A percentile compares a stretch with the other conserved stretches of the same genome.
Evolutionary conservation across 2,797 vertebrate species (phyloP).

Genomic region (Phyllotis vaccarum): DNA sequence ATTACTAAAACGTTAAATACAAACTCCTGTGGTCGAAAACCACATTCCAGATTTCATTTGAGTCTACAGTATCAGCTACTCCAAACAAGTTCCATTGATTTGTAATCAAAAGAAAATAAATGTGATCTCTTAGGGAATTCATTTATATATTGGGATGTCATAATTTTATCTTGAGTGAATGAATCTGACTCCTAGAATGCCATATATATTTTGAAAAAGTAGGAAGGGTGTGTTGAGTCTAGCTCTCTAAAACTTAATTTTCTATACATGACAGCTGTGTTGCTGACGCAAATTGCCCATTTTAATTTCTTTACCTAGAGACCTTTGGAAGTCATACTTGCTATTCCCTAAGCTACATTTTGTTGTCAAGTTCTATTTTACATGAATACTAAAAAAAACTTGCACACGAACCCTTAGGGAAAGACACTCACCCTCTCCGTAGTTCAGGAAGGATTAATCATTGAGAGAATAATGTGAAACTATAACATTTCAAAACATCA

Average conservation of each 20-base stretch:
- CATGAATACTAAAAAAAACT: constrained; percentile 58
- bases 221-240: constrained; percentile 29
- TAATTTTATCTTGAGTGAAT: constrained; percentile 71
- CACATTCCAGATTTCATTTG: constrained; percentile 9
- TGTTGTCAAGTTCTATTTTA: constrained; percentile 69
- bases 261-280: background rate
- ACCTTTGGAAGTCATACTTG: constrained; percentile 69
- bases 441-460: constrained; percentile 71
- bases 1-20: constrained; percentile 4
- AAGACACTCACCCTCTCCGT: constrained; percentile 62
- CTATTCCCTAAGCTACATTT: constrained; percentile 56
- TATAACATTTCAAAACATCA: constrained; percentile 54
- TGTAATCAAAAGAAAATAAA: constrained; percentile 38
- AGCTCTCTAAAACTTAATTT: constrained; percentile 71
- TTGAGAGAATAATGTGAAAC: constrained; percentile 61
- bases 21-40: background rate
- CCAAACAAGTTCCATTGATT: background rate
- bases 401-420: constrained; percentile 58
- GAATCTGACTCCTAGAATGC: background rate
- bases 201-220: constrained; percentile 50
- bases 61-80: background rate
- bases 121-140: background rate
- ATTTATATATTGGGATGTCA: constrained; percentile 64
- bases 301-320: constrained; percentile 70
- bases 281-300: constrained; percentile 52